These are phyloP conservation scores for Triplophysa dalaica DNA, from an alignment of 2,113 vertebrate genomes.

Conservation along the genomic window DNA sequence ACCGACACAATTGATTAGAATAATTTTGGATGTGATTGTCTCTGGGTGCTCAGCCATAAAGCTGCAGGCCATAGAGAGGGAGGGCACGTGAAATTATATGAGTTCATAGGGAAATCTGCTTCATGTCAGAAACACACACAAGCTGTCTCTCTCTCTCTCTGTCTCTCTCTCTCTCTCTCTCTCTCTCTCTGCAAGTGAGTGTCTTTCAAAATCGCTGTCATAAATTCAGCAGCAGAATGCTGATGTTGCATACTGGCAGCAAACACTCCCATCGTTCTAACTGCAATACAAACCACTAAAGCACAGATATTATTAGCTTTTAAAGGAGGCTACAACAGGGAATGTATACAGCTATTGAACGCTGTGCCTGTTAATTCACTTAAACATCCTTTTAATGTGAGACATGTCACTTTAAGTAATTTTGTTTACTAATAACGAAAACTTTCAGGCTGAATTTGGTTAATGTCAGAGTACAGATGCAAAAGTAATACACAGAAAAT, in stretches of 20 bases:
- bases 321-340: constrained; percentile 1
- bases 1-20: constrained; percentile 49
- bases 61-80: constrained; percentile 15
- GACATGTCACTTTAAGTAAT: constrained; percentile 5
- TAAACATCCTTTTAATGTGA: background rate
- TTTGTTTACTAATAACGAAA: constrained; percentile 16
- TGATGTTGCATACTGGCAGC: constrained; percentile 42
- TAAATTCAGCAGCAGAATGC: constrained; percentile 38
- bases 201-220: constrained; percentile 35
- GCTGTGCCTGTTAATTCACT: constrained; percentile 2
- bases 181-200: background rate
- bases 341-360: background rate
- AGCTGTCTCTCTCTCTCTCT: background rate
- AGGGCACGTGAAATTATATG: constrained; percentile 16
- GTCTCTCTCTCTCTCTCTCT: background rate
- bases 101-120: constrained; percentile 29
- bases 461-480: background rate
- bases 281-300: constrained; percentile 10
- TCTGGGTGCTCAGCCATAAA: constrained; percentile 36
- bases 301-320: constrained; percentile 33
- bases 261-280: constrained; percentile 21
- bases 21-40: constrained; percentile 44
- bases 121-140: background rate
- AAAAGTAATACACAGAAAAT: background rate
- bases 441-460: constrained; percentile 13